A percentile compares a stretch with the other conserved stretches of the same genome.
Evolutionary conservation across 2,888 invertebrate species (phyloP).

Genomic region (Polymixis lichenea): DNA sequence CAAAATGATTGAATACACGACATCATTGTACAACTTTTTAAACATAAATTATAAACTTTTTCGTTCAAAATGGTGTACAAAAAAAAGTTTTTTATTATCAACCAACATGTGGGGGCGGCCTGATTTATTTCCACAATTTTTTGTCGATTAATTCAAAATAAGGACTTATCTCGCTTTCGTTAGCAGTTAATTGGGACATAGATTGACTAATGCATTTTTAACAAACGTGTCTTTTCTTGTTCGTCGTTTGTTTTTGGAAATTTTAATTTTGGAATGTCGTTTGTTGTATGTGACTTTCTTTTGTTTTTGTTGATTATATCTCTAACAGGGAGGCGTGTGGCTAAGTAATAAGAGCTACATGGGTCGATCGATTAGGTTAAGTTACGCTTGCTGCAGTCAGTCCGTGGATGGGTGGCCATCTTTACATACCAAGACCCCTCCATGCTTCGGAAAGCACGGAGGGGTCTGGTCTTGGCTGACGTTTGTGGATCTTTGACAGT

Average conservation of each 20-base stretch:
- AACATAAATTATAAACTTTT: conserved; percentile 73
- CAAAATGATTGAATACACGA: conserved; percentile 60
- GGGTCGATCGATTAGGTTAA: too few species aligned
- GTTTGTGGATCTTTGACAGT: too few species aligned
- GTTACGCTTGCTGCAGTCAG: too few species aligned
- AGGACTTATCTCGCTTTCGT: conserved; percentile 77
- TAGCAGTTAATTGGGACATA: conserved; percentile 75
- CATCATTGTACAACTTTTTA: conserved; percentile 54
- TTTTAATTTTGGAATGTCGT: conserved; percentile 19
- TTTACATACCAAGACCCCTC: too few species aligned
- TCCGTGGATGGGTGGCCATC: too few species aligned
- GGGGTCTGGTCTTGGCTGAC: too few species aligned
- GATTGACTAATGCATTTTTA: conserved; percentile 83
- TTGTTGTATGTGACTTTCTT: neutral
- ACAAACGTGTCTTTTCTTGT: conserved; percentile 71
- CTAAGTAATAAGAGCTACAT: too few species aligned
- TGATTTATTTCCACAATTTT: conserved; percentile 82
- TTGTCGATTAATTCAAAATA: conserved; percentile 86
- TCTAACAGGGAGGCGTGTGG: neutral
- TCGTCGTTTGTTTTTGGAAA: conserved; percentile 28
- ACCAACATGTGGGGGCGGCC: conserved; percentile 75
- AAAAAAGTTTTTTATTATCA: conserved; percentile 71
- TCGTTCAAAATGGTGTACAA: conserved; percentile 67
- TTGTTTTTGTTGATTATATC: neutral
- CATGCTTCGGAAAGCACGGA: too few species aligned